These are phyloP conservation scores for Epinotia brunnichana DNA, from an alignment of 2,888 invertebrate species.

Conservation along the genomic window DNA sequence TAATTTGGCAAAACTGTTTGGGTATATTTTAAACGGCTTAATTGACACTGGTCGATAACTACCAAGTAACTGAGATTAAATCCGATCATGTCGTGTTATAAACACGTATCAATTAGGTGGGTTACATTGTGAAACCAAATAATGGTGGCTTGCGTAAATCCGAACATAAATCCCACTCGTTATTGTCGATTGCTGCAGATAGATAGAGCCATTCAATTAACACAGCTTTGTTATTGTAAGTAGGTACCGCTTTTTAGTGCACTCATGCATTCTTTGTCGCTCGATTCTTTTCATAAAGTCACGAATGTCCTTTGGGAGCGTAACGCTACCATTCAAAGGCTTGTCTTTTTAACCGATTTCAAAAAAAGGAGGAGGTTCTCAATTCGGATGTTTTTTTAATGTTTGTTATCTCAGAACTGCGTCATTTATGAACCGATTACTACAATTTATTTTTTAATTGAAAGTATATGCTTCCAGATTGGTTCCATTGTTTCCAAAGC, in stretches of 20 bases:
- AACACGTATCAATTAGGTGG: constrained; percentile 55
- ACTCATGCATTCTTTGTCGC: constrained; percentile 17
- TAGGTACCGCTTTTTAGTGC: constrained; percentile 40
- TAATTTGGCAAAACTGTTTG: too few relatives aligned
- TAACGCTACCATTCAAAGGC: constrained; percentile 24
- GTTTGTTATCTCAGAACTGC: too few relatives aligned
- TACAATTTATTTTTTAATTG: too few relatives aligned
- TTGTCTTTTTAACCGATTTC: too few relatives aligned
- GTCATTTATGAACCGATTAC: too few relatives aligned
- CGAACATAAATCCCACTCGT: constrained; percentile 44
- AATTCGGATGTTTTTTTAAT: too few relatives aligned
- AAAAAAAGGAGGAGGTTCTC: too few relatives aligned
- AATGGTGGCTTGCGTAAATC: constrained; percentile 45
- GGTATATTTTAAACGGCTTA: too few relatives aligned
- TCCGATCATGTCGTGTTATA: constrained; percentile 25
- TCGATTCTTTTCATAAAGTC: constrained; percentile 30
- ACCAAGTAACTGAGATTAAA: neutral
- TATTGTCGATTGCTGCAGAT: constrained; percentile 46
- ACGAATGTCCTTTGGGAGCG: constrained; percentile 33
- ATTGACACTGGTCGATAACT: neutral
- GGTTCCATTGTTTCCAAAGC: too few relatives aligned
- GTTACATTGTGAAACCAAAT: constrained; percentile 41
- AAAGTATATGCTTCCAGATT: too few relatives aligned
- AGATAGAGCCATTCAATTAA: constrained; percentile 47
- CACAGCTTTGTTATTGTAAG: constrained; percentile 45